These are phyloP conservation scores for rabbit (Oryctolagus cuniculus) DNA, from an alignment of 2,113 vertebrate genomes.

Conservation along the genomic window mOryCun1.1 NC_091442.1:2963001-2963500, in stretches of 20 bases:
- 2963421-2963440: background rate
- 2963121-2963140: too few relatives aligned
- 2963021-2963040: too few relatives aligned
- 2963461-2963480: too few relatives aligned
- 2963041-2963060: too few relatives aligned
- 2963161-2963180: too few relatives aligned
- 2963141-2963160: too few relatives aligned
- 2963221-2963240: background rate
- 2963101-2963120: background rate
- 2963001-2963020: too few relatives aligned
- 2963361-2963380: background rate
- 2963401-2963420: background rate
- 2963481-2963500: too few relatives aligned
- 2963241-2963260: too few relatives aligned
- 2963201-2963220: background rate
- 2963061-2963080: too few relatives aligned
- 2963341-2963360: background rate
- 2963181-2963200: background rate
- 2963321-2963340: rapidly evolving
- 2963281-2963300: background rate
- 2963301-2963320: background rate
- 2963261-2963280: background rate
- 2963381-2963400: background rate
- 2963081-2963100: too few relatives aligned
- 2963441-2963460: background rate